phyloP scores from a whole-genome alignment of 2,888 invertebrate genomes.

The Nyleta sp. region DNA sequence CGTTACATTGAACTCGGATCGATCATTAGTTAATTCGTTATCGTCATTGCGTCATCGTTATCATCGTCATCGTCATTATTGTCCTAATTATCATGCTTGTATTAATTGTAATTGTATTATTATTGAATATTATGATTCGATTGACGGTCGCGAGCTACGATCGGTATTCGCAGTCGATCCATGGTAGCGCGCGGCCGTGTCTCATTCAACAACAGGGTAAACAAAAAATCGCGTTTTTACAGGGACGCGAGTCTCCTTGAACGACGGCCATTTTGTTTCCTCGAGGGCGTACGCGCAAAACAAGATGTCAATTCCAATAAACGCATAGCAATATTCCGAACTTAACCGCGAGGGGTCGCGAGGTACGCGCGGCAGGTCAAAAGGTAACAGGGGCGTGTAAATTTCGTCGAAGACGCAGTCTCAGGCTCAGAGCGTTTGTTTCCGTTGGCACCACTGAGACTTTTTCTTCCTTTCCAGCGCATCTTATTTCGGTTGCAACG shows the following conservation, averaged over 20 bases:
- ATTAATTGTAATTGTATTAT: conserved; percentile 65
- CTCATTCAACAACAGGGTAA: conserved; percentile 82
- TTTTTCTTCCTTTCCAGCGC: conserved; percentile 15
- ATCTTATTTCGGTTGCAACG: conserved; percentile 16
- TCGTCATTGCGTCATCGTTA: conserved; percentile 45
- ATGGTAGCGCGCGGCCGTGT: conserved; percentile 76
- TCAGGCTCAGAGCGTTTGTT: conserved; percentile 43
- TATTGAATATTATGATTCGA: conserved; percentile 67
- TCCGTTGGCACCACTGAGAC: conserved; percentile 29
- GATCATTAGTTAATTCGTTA: conserved; percentile 55
- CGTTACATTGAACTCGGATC: conserved; percentile 42
- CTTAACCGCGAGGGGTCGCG: conserved; percentile 24
- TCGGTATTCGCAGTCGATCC: conserved; percentile 48
- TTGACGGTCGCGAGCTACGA: conserved; percentile 50
- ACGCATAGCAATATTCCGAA: conserved; percentile 67
- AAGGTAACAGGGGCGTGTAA: conserved; percentile 12
- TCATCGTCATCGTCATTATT: conserved; percentile 57
- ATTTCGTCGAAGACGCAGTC: conserved; percentile 32
- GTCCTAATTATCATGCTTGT: conserved; percentile 57
- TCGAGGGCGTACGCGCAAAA: conserved; percentile 67
- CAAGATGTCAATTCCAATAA: conserved; percentile 67
- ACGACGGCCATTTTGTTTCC: conserved; percentile 78
- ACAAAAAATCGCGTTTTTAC: conserved; percentile 68
- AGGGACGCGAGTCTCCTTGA: conserved; percentile 74
- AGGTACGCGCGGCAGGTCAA: background rate